These are phyloP conservation scores for Watsonalla binaria DNA, from an alignment of 2,888 invertebrate species.

Conservation along the genomic window DNA sequence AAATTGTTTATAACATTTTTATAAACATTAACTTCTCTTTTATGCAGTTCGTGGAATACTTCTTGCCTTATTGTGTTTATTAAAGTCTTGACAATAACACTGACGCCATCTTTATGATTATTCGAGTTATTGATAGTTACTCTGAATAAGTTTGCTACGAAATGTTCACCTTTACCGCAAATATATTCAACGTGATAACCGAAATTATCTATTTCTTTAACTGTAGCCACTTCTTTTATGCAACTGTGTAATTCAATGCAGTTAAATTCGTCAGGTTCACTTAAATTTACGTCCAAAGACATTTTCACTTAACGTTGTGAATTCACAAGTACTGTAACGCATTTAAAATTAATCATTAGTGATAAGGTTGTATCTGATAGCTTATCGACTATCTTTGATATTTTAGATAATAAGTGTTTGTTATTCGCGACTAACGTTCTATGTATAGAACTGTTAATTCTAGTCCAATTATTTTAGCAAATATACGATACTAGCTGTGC, in stretches of 20 bases:
- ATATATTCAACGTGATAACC: slow-evolving; percentile 58
- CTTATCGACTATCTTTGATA: background rate
- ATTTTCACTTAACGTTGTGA: slow-evolving; percentile 28
- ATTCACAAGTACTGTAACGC: slow-evolving; percentile 1
- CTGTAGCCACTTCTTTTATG: slow-evolving; percentile 43
- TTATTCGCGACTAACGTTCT: background rate
- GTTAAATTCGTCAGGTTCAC: slow-evolving; percentile 67
- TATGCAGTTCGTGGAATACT: slow-evolving; percentile 57
- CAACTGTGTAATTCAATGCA: slow-evolving; percentile 52
- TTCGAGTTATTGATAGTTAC: slow-evolving; percentile 45
- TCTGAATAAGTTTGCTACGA: slow-evolving; percentile 60
- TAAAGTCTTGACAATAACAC: slow-evolving; percentile 61
- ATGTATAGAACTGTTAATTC: too few relatives aligned
- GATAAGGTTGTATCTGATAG: slow-evolving; percentile 1
- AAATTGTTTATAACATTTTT: slow-evolving; percentile 43
- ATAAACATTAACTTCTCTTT: slow-evolving; percentile 56
- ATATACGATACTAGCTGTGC: too few relatives aligned
- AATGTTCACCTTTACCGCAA: slow-evolving; percentile 55
- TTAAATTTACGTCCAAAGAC: slow-evolving; percentile 69
- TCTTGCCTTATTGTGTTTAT: slow-evolving; percentile 57
- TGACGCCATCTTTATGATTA: slow-evolving; percentile 29
- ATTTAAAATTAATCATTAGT: background rate
- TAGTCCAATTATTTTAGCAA: too few relatives aligned
- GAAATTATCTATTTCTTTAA: slow-evolving; percentile 46
- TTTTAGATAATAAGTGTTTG: background rate